Evolutionary conservation across 2,797 vertebrate species (phyloP).

Genomic region (Characodon lateralis): DNA sequence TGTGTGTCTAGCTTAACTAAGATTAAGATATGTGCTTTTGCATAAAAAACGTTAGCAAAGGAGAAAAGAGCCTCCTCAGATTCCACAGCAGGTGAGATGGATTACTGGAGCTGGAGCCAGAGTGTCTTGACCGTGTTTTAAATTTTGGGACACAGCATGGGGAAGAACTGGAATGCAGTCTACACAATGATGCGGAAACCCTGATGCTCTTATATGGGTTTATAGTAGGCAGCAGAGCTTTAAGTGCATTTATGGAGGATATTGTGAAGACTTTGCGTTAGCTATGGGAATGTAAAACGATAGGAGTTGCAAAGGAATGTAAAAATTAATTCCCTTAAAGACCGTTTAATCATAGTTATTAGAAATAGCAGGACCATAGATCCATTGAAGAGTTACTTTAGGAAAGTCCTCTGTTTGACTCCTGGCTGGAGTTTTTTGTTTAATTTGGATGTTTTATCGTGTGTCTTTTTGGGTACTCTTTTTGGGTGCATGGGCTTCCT

Average conservation of each 20-base stretch:
- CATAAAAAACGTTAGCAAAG: not conserved
- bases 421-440: not conserved
- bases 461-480: not conserved
- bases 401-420: not conserved
- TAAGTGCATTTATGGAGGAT: slow-evolving; percentile 48
- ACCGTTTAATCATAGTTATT: slow-evolving; percentile 13
- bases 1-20: not conserved
- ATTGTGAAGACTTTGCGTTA: slow-evolving; percentile 55
- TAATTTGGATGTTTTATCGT: not conserved
- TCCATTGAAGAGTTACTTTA: not conserved
- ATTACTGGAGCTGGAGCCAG: slow-evolving; percentile 22
- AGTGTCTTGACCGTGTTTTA: slow-evolving; percentile 45
- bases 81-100: slow-evolving; percentile 24
- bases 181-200: slow-evolving; percentile 37
- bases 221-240: slow-evolving; percentile 54
- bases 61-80: not conserved
- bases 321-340: slow-evolving; percentile 23
- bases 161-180: slow-evolving; percentile 59
- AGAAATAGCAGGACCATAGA: not conserved
- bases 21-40: slow-evolving; percentile 12
- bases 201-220: slow-evolving; percentile 69
- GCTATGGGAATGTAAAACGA: slow-evolving; percentile 59
- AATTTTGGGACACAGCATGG: slow-evolving; percentile 36
- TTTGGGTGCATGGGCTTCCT: not conserved
- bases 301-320: slow-evolving; percentile 18